Evolutionary conservation across 2,113 vertebrate genomes (phyloP).

Genomic region (Leucosticte australis): DNA sequence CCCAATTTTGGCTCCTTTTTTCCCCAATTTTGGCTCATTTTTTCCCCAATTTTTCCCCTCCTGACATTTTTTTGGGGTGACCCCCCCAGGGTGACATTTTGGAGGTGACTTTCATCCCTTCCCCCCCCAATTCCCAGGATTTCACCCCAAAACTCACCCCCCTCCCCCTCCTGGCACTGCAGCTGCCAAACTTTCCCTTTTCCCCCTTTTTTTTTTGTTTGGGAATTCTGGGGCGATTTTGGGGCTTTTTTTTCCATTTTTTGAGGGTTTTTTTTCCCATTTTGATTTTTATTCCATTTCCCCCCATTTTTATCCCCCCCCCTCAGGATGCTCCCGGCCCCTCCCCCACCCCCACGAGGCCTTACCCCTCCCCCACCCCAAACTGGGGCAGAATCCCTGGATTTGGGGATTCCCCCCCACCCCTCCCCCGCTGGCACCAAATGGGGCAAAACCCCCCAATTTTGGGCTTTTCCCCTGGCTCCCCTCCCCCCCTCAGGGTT

Average conservation of each 20-base stretch:
- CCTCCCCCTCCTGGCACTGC: no score
- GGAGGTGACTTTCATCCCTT: neutral
- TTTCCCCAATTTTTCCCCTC: neutral
- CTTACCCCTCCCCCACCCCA: no score
- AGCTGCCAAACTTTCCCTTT: neutral
- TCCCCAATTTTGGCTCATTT: neutral
- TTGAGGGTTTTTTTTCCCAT: neutral
- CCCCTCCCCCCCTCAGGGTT: no score
- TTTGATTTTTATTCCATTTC: neutral
- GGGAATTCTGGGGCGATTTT: neutral
- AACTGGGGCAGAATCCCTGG: no score
- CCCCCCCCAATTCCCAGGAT: neutral
- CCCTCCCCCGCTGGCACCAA: no score
- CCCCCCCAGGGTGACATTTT: neutral
- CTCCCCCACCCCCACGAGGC: no score
- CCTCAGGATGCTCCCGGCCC: no score
- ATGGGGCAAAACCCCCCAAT: no score
- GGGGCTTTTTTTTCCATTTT: neutral
- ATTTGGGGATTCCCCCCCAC: no score
- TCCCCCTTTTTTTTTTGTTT: neutral
- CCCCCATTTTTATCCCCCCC: neutral
- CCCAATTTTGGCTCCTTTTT: no score
- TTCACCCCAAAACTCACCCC: neutral
- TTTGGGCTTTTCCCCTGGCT: no score
- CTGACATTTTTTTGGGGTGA: neutral